Conservation (phyloP, 2,113 vertebrate species). For the Baryphthengus martii region DNA sequence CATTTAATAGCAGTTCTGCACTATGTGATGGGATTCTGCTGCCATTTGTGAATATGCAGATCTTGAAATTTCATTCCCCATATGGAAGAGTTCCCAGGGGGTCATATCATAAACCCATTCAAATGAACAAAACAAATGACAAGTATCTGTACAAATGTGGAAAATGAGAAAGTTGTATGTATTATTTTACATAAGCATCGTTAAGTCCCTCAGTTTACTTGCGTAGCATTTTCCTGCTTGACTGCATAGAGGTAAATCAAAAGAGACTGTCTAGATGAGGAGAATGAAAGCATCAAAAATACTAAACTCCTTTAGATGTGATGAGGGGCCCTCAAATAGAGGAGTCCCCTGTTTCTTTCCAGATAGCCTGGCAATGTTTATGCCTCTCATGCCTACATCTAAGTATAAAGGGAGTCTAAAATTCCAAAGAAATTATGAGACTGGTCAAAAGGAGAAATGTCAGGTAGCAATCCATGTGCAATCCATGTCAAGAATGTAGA, state of each 20-base stretch:
- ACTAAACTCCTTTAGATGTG: not conserved
- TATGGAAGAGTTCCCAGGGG: slow-evolving; percentile 29
- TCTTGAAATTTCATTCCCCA: not conserved
- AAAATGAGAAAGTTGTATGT: not conserved
- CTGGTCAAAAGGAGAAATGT: not conserved
- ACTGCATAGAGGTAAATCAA: not conserved
- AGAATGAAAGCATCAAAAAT: not conserved
- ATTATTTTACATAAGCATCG: not conserved
- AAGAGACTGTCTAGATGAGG: not conserved
- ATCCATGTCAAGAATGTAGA: not conserved
- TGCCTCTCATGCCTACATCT: not conserved
- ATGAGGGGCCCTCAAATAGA: not conserved
- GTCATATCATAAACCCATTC: slow-evolving; percentile 10
- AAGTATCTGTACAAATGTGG: not conserved
- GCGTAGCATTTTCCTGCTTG: not conserved
- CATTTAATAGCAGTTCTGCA: not conserved
- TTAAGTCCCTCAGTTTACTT: not conserved
- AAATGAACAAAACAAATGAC: slow-evolving; percentile 19
- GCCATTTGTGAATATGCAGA: not conserved
- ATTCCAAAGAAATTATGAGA: not conserved
- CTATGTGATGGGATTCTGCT: slow-evolving; percentile 25
- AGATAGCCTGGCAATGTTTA: not conserved
- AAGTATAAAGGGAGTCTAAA: not conserved
- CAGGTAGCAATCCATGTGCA: not conserved
- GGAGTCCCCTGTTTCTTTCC: not conserved